phyloP scores from a whole-genome alignment of 2,113 vertebrate genomes.

The Toxostoma redivivum region DNA sequence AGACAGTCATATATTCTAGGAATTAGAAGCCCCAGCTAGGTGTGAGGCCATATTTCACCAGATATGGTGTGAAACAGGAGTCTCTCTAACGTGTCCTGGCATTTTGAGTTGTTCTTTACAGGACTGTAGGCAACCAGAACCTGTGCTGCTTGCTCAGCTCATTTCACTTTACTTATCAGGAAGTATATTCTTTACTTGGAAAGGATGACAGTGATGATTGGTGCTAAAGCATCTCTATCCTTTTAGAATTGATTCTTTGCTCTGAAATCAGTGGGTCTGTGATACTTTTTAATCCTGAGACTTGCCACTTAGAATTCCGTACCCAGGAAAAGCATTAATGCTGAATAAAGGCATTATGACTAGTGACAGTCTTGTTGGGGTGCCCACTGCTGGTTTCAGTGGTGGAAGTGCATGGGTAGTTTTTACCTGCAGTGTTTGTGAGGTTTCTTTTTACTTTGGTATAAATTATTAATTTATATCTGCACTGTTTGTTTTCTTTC shows the following conservation, averaged over 20 bases:
- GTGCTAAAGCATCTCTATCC: rapidly evolving
- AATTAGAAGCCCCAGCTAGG: neutral
- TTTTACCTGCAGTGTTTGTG: neutral
- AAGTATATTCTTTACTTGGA: neutral
- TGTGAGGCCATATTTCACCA: neutral
- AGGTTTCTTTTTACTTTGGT: neutral
- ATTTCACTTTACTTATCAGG: neutral
- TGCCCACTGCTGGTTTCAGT: neutral
- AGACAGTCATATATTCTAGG: neutral
- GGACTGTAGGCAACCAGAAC: neutral
- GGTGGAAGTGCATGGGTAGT: neutral
- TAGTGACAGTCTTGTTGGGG: neutral
- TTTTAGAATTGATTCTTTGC: neutral
- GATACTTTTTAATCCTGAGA: neutral
- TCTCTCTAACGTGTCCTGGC: rapidly evolving
- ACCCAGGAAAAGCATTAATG: neutral
- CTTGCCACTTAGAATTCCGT: neutral
- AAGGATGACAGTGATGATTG: neutral
- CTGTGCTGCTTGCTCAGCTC: neutral
- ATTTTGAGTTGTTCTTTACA: neutral
- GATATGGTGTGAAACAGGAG: neutral
- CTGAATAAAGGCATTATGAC: no score
- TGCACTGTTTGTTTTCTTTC: neutral
- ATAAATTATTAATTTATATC: neutral
- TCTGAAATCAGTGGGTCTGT: neutral